Conservation (phyloP, 2,113 vertebrate genomes). For the chimpanzee (Pan troglodytes) region NHGRI_mPanTro3-v2.1_pri NC_072403.2:174983001-174983500, state of each 20-base stretch:
- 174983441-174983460: accelerated
- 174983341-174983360: background rate
- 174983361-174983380: background rate
- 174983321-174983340: background rate
- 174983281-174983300: background rate
- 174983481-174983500: background rate
- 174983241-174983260: background rate
- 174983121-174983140: background rate
- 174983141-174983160: background rate
- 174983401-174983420: background rate
- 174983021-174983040: background rate
- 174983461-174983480: background rate
- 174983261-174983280: background rate
- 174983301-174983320: background rate
- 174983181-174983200: background rate
- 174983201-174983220: too few relatives aligned
- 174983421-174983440: background rate
- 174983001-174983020: background rate
- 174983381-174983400: background rate
- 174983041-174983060: too few relatives aligned
- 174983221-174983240: background rate
- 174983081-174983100: background rate
- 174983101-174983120: background rate
- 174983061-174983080: background rate
- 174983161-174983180: accelerated